Percentiles rank a stretch among this genome's conserved stretches.
These are phyloP conservation scores for Melipona beecheii DNA, from an alignment of 2,888 invertebrate species.

Conservation along the genomic window DNA sequence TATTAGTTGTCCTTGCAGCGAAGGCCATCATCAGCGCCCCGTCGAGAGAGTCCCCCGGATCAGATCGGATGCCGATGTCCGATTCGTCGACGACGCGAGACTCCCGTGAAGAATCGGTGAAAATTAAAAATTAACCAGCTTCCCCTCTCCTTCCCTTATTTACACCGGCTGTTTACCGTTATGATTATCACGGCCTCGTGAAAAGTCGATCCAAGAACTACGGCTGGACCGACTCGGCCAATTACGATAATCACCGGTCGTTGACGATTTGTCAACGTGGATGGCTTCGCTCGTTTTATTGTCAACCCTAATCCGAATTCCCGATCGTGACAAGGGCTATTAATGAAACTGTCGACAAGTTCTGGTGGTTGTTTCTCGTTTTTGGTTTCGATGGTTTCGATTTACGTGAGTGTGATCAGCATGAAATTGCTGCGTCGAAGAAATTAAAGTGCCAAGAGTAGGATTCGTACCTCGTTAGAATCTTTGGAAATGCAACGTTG, in stretches of 20 bases:
- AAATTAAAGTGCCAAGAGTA: too few relatives aligned
- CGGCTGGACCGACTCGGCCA: constrained; percentile 47
- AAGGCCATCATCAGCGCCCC: constrained; percentile 46
- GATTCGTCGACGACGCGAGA: constrained; percentile 64
- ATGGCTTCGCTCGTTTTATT: constrained; percentile 6
- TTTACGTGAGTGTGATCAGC: neutral
- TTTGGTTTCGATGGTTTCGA: neutral
- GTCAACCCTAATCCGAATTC: neutral
- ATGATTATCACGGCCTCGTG: neutral
- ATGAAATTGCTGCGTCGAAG: too few relatives aligned
- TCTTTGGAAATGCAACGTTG: too few relatives aligned
- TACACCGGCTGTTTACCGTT: constrained; percentile 57
- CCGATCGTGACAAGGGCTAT: constrained; percentile 47
- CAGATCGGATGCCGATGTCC: constrained; percentile 31
- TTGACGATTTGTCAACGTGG: constrained; percentile 52
- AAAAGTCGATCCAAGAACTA: constrained; percentile 33
- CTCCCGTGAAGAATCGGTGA: constrained; percentile 74
- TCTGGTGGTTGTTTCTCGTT: neutral
- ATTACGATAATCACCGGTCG: constrained; percentile 59
- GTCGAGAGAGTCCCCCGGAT: constrained; percentile 2
- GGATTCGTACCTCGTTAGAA: too few relatives aligned
- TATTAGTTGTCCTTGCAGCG: constrained; percentile 48
- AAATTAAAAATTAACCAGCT: constrained; percentile 72
- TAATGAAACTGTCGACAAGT: constrained; percentile 23
- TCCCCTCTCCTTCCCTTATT: constrained; percentile 27